Evolutionary conservation across 2,797 vertebrate species (phyloP), one percentile per base, ranked within the genome.

Genomic region (Astyanax mexicanus): DNA sequence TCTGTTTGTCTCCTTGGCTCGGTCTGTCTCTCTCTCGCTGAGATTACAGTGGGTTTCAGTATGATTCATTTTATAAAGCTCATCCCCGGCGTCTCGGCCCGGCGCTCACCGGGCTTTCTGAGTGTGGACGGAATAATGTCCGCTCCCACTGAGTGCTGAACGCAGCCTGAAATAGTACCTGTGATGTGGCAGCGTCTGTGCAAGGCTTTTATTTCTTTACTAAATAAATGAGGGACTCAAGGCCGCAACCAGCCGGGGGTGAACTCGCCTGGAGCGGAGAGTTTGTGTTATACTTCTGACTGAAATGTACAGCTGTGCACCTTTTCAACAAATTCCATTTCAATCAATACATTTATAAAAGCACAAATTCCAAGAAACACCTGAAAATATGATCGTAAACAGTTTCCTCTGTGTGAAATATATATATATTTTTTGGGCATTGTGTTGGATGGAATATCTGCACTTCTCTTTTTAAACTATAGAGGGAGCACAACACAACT

Each of bases 401-500:
- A 23, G 19, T 6, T 38, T 5, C 27, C 6, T 27, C 45, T 27
- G 7, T 45, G 38, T 7, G 61, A 66, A 15, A 29, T n/a, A n/a
- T n/a, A n/a, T n/a, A n/a, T n/a, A n/a, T n/a, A n/a, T 44, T 44
- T 23, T 60, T 27, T 10, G 15, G 35, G 38, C 17, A 3, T 65
- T 17, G 4, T 65, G 47, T 3, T 25, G 21, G 17, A 42, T 25
- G 21, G 17, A 42, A 12, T 51, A 17, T 13, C 13, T 65, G 23
- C 61, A 78, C 47, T 83, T 68, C 77, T 57, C 52, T 19, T 25
- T 75, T 35, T 69, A 23, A 52, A 80, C 83, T 84, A 83, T 55
- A 85, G 86, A 85, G 84, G 86, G 84, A 82, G 84, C 78, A 80
- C 27, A 57, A 57, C 21, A 72, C 77, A 69, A 76, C 27, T 60